Percentiles rank a stretch among this genome's conserved stretches.
These are phyloP conservation scores for Hystrix brachyura DNA, from an alignment of 2,113 vertebrate species.

Conservation along the genomic window DNA sequence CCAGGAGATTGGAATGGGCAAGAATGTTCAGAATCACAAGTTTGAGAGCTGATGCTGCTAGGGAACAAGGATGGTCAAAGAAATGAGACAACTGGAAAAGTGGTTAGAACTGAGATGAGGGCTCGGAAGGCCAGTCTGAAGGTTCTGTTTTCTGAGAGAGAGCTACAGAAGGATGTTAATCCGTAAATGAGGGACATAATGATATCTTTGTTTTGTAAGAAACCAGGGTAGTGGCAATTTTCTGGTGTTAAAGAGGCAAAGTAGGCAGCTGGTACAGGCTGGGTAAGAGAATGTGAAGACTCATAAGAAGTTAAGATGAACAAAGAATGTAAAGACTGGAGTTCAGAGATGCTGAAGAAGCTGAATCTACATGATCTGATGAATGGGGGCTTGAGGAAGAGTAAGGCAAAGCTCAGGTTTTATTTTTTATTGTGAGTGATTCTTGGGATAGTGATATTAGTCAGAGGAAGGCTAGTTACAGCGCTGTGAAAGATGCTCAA, in stretches of 20 bases:
- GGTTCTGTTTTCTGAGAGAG: slow-evolving; percentile 12
- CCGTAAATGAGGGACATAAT: not conserved
- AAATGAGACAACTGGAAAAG: not conserved
- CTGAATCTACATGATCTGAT: not conserved
- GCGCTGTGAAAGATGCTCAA: not conserved
- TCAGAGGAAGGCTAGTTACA: not conserved
- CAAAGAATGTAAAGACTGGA: not conserved
- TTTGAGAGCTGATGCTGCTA: not conserved
- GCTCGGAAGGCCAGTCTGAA: not conserved
- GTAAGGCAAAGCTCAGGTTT: not conserved
- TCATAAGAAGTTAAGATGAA: not conserved
- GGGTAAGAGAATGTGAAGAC: not conserved
- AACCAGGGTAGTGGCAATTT: not conserved
- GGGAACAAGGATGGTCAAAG: not conserved
- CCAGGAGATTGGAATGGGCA: not conserved
- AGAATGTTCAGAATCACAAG: not conserved
- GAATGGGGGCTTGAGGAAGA: not conserved
- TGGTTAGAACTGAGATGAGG: not conserved
- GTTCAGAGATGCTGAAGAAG: not conserved
- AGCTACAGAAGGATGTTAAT: not conserved
- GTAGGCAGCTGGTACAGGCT: not conserved
- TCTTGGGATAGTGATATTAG: not conserved
- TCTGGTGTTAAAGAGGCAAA: slow-evolving; percentile 12
- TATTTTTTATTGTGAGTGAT: not conserved
- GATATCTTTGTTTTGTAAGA: not conserved